Conservation (phyloP, 2,113 vertebrate genomes). For the Colaptes auratus region DNA sequence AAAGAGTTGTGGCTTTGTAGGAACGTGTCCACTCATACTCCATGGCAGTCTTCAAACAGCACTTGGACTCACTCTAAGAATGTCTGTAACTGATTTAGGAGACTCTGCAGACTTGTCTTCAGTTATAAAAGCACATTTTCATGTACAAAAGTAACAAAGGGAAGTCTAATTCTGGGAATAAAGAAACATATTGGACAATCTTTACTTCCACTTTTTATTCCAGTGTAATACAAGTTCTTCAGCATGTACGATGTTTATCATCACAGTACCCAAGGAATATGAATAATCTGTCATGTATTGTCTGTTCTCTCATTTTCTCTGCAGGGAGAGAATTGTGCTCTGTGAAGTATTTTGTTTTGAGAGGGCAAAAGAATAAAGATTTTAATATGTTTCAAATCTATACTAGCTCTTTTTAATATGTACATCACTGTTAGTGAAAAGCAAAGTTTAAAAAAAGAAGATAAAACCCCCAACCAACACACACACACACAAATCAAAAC, state of each 20-base stretch:
- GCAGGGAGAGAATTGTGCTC: background rate
- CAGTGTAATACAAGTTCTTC: slow-evolving; percentile 7
- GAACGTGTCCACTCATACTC: slow-evolving; percentile 24
- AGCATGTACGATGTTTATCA: slow-evolving; percentile 37
- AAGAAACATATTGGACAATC: slow-evolving; percentile 22
- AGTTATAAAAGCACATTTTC: slow-evolving; percentile 37
- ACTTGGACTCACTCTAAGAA: slow-evolving; percentile 11
- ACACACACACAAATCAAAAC: background rate
- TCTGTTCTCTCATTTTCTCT: slow-evolving; percentile 33
- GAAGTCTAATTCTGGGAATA: slow-evolving; percentile 29
- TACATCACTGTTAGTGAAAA: background rate
- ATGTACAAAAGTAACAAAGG: slow-evolving; percentile 35
- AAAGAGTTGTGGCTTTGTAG: slow-evolving; percentile 19
- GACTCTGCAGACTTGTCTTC: slow-evolving; percentile 31
- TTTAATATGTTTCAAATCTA: slow-evolving; percentile 6
- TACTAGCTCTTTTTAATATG: background rate
- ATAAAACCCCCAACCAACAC: no score
- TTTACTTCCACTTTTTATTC: slow-evolving; percentile 41
- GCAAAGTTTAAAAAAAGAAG: background rate
- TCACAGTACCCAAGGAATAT: slow-evolving; percentile 16
- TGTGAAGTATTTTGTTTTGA: slow-evolving; percentile 1
- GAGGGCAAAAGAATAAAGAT: slow-evolving; percentile 9
- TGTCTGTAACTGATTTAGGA: slow-evolving; percentile 44
- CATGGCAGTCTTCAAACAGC: background rate
- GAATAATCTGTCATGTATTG: slow-evolving; percentile 33